phyloP scores from a whole-genome alignment of 2,113 vertebrate genomes.

The Pseudorectes ferrugineus region DNA sequence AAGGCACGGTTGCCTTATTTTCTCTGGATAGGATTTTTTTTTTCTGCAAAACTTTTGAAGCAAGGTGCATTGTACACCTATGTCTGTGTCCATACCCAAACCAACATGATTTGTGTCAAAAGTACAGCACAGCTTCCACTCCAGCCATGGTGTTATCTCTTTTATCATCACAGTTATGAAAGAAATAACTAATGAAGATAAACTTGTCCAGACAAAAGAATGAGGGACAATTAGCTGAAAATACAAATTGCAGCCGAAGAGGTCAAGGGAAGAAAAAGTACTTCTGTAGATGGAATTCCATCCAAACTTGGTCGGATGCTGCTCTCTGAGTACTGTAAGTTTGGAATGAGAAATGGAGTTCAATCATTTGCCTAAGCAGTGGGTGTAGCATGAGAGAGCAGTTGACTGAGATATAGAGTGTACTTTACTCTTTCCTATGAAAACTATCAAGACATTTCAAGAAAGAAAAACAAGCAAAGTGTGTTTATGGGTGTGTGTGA shows the following conservation, averaged over 20 bases:
- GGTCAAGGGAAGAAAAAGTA: background rate
- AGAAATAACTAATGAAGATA: background rate
- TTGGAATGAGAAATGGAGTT: background rate
- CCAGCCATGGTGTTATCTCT: background rate
- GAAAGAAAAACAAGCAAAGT: background rate
- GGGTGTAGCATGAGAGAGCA: background rate
- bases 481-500: background rate
- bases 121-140: background rate
- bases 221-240: background rate
- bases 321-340: background rate
- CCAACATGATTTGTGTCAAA: background rate
- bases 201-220: background rate
- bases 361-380: background rate
- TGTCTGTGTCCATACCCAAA: background rate
- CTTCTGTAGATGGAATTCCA: background rate
- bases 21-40: background rate
- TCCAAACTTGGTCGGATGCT: background rate
- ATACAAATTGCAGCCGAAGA: background rate
- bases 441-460: background rate
- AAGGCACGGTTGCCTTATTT: accelerated
- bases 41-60: background rate
- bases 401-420: background rate
- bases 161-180: background rate
- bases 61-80: accelerated
- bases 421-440: background rate